These are phyloP conservation scores for Pogonophryne albipinna DNA, from an alignment of 2,797 vertebrate genomes.

Conservation along the genomic window DNA sequence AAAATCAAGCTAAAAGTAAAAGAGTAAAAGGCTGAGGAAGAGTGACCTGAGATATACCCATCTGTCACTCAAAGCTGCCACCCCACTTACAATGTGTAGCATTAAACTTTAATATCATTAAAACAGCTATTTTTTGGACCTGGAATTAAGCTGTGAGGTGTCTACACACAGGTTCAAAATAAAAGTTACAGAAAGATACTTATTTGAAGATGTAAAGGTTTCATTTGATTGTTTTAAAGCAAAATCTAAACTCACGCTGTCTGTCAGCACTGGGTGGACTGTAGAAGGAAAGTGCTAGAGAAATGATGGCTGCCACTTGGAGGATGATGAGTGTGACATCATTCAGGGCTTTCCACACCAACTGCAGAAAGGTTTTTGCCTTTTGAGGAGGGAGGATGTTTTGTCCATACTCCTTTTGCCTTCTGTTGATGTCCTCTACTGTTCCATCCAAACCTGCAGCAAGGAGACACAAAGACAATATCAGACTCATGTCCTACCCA, in stretches of 20 bases:
- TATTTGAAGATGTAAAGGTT: not conserved
- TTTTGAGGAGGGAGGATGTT: conserved; percentile 99
- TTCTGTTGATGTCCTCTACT: conserved; percentile 88
- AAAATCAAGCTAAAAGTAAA: too few species aligned
- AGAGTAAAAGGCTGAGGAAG: too few species aligned
- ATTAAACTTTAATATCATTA: too few species aligned
- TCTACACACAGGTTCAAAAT: not conserved
- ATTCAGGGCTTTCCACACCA: conserved; percentile 98
- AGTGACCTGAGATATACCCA: too few species aligned
- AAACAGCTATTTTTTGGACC: not conserved
- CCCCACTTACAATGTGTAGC: too few species aligned
- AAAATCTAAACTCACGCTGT: conserved; percentile 85
- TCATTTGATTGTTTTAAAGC: not conserved
- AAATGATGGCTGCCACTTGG: conserved; percentile 97
- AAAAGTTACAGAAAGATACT: not conserved
- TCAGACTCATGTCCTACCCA: not conserved
- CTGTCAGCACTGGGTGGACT: conserved; percentile 90
- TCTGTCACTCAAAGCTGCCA: too few species aligned
- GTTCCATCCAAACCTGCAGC: conserved; percentile 91
- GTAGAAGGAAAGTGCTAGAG: conserved; percentile 97
- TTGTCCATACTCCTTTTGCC: conserved; percentile 93
- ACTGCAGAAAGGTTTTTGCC: conserved; percentile 98
- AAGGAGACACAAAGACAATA: conserved; percentile 42
- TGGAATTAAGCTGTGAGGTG: not conserved
- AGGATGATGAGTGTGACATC: conserved; percentile 98